phyloP scores from a whole-genome alignment of 2,888 invertebrate genomes.

The Imbricaverruca yamaguchii region DNA sequence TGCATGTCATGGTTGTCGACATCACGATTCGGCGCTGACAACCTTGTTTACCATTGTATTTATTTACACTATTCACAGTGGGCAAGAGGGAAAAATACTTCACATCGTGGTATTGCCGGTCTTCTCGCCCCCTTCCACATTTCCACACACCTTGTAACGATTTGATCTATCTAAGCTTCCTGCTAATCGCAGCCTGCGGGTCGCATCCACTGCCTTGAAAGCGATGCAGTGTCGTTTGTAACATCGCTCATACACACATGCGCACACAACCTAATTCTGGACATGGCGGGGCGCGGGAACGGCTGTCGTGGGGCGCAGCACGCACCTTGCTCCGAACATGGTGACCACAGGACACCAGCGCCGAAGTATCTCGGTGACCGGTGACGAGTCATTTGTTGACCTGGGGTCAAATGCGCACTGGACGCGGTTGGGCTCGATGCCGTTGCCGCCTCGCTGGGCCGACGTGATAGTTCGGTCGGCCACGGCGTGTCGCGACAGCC shows the following conservation, averaged over 20 bases:
- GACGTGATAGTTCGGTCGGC: too few species aligned
- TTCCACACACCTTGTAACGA: not conserved
- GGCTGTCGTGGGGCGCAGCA: not conserved
- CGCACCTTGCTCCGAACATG: not conserved
- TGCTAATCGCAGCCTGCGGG: not conserved
- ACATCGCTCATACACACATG: too few species aligned
- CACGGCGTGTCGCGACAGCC: too few species aligned
- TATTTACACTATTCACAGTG: constrained; percentile 19
- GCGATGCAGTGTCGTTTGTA: too few species aligned
- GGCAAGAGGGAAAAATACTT: not conserved
- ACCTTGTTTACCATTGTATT: not conserved
- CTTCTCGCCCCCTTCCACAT: not conserved
- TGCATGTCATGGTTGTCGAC: too few species aligned
- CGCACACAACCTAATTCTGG: not conserved
- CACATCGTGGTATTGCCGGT: not conserved
- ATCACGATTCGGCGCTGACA: not conserved
- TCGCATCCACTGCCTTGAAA: not conserved
- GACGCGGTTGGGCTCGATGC: too few species aligned
- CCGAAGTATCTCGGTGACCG: too few species aligned
- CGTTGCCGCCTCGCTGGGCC: too few species aligned
- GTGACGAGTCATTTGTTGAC: too few species aligned
- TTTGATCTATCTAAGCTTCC: not conserved
- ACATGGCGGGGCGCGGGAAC: not conserved
- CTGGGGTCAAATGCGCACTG: too few species aligned
- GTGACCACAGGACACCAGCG: not conserved